These are phyloP conservation scores for Medauroidea extradentata DNA, from an alignment of 1,140 invertebrate species.

Conservation along the genomic window DNA sequence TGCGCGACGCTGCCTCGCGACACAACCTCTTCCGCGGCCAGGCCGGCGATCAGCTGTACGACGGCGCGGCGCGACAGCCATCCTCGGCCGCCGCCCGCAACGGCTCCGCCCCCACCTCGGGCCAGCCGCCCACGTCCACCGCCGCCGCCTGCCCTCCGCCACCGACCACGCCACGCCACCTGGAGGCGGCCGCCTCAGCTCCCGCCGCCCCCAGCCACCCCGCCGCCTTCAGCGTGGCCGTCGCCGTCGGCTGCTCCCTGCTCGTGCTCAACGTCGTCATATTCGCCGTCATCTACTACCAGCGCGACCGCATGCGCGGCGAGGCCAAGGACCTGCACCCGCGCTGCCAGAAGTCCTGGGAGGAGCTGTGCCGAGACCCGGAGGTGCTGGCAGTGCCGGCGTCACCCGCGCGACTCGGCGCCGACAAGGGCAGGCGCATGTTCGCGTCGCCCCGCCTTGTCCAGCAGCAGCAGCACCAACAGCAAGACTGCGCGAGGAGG, in stretches of 20 bases:
- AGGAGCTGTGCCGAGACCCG: conserved; percentile 56
- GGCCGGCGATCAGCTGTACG: conserved; percentile 73
- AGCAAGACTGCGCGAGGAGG: conserved; percentile 73
- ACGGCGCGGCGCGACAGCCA: conserved; percentile 75
- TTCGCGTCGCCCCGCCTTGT: too few species aligned
- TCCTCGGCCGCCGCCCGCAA: conserved; percentile 45
- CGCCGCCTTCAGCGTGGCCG: conserved; percentile 78
- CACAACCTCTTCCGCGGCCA: conserved; percentile 81
- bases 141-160: too few species aligned
- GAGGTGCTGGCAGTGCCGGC: conserved; percentile 59
- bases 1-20: conserved; percentile 77
- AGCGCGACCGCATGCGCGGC: conserved; percentile 72
- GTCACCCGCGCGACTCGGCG: too few species aligned
- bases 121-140: neutral
- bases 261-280: conserved; percentile 82
- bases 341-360: too few species aligned
- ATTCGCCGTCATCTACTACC: conserved; percentile 83
- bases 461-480: conserved; percentile 55
- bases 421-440: too few species aligned
- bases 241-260: conserved; percentile 82
- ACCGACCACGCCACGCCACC: conserved; percentile 10
- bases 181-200: conserved; percentile 51
- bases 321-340: conserved; percentile 40
- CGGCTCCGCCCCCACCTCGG: neutral
- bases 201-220: conserved; percentile 75